Conservation (phyloP, 2,888 invertebrate genomes). For the Harpalus rubripes region DNA sequence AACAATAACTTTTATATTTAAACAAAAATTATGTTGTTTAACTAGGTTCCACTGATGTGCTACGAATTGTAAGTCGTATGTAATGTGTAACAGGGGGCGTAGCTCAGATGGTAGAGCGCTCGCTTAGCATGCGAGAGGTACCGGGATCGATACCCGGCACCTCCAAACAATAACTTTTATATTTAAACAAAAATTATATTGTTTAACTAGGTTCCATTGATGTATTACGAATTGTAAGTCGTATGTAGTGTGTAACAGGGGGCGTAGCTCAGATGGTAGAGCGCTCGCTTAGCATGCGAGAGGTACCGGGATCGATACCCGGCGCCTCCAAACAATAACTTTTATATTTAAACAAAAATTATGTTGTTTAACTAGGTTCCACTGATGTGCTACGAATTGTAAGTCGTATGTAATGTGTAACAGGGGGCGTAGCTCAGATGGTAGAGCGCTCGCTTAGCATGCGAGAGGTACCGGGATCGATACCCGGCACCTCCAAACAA, state of each 20-base stretch:
- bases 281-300: slow-evolving; percentile 81
- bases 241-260: slow-evolving; percentile 61
- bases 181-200: too few species aligned
- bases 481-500: slow-evolving; percentile 77
- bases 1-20: not conserved
- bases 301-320: slow-evolving; percentile 81
- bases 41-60: too few species aligned
- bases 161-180: slow-evolving; percentile 71
- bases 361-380: too few species aligned
- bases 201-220: too few species aligned
- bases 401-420: not conserved
- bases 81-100: slow-evolving; percentile 67
- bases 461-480: slow-evolving; percentile 81
- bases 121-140: slow-evolving; percentile 81
- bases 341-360: too few species aligned
- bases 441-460: slow-evolving; percentile 81
- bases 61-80: too few species aligned
- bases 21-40: too few species aligned
- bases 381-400: too few species aligned
- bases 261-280: slow-evolving; percentile 80
- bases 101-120: too few species aligned
- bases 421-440: slow-evolving; percentile 78
- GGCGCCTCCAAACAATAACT: slow-evolving; percentile 75
- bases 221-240: too few species aligned
- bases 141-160: slow-evolving; percentile 79